Conservation (phyloP, 2,888 invertebrate species). For the Drosophila algonquin region DNA sequence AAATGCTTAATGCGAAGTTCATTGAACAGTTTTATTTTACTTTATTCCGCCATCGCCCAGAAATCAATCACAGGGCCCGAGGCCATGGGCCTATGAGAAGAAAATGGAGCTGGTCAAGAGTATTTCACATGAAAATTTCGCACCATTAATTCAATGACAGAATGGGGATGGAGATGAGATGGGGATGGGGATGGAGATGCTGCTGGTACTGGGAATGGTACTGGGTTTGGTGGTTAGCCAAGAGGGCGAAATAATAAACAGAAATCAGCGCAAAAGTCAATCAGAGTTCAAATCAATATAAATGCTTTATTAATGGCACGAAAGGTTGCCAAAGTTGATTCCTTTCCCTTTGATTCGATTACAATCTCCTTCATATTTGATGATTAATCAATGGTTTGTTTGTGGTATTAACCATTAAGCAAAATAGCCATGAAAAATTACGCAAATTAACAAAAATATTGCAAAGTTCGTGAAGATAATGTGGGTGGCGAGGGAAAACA, state of each 20-base stretch:
- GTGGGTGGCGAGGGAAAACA: not conserved
- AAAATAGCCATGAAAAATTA: constrained; percentile 18
- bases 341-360: constrained; percentile 21
- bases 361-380: constrained; percentile 31
- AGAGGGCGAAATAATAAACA: constrained; percentile 68
- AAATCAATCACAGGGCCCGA: constrained; percentile 63
- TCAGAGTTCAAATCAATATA: constrained; percentile 77
- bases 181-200: constrained; percentile 1
- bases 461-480: constrained; percentile 17
- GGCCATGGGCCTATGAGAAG: constrained; percentile 16
- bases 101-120: constrained; percentile 17
- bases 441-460: constrained; percentile 24
- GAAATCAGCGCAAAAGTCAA: constrained; percentile 72
- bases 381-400: constrained; percentile 33
- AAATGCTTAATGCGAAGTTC: constrained; percentile 71
- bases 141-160: constrained; percentile 71
- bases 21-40: constrained; percentile 66
- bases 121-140: constrained; percentile 74
- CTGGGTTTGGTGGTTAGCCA: constrained; percentile 30
- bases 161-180: constrained; percentile 29
- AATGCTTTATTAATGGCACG: constrained; percentile 60
- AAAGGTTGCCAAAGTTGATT: constrained; percentile 18
- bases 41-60: constrained; percentile 43
- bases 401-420: constrained; percentile 10
- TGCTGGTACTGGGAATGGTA: too few species aligned